A percentile compares a stretch with the other conserved stretches of the same genome.
These are phyloP conservation scores for Bryconaethiops microstoma DNA, from an alignment of 2,797 vertebrate genomes.

Conservation along the genomic window DNA sequence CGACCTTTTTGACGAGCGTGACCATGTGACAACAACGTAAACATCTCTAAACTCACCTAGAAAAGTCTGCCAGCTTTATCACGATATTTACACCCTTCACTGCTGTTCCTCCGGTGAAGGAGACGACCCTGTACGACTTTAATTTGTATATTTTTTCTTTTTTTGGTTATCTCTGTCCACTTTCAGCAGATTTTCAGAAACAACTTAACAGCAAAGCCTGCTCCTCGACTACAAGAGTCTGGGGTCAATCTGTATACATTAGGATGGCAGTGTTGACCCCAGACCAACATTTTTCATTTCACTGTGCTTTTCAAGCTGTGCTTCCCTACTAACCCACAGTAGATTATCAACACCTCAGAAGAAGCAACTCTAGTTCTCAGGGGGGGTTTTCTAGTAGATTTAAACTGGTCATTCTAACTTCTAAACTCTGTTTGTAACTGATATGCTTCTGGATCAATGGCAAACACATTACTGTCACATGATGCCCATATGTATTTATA, in stretches of 20 bases:
- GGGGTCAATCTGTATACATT: constrained; percentile 7
- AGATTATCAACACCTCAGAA: constrained; percentile 3
- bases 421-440: neutral
- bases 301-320: constrained; percentile 45
- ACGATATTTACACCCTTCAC: constrained; percentile 61
- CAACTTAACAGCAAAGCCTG: constrained; percentile 44
- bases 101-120: constrained; percentile 48
- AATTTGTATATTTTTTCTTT: constrained; percentile 38
- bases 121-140: constrained; percentile 66
- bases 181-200: constrained; percentile 60
- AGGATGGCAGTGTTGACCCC: constrained; percentile 6
- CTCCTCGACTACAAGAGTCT: neutral
- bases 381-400: neutral
- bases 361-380: neutral
- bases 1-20: neutral
- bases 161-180: constrained; percentile 70
- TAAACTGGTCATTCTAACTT: neutral
- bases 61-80: neutral
- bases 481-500: constrained; percentile 27
- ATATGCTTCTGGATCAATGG: constrained; percentile 11
- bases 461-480: constrained; percentile 3
- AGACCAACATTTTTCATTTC: neutral
- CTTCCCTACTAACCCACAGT: constrained; percentile 29
- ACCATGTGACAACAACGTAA: neutral
- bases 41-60: neutral